Evolutionary conservation across 2,113 vertebrate genomes (phyloP).

Genomic region (Bufo bufo): DNA sequence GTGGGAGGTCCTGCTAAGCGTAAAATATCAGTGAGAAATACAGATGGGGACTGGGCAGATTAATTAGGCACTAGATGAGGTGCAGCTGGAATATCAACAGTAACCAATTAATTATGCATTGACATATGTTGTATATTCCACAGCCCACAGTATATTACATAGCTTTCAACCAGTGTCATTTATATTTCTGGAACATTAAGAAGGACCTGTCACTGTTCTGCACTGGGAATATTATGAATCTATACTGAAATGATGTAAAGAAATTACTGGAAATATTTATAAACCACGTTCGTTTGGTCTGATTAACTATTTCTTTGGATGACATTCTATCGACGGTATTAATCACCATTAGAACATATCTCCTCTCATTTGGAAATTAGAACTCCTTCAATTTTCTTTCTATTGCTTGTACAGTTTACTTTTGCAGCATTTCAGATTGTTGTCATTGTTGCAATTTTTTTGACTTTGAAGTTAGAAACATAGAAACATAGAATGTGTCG

Average conservation of each 20-base stretch:
- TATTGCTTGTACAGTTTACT: too few relatives aligned
- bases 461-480: too few relatives aligned
- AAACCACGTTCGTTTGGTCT: neutral
- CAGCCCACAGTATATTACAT: neutral
- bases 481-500: too few relatives aligned
- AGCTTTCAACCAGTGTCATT: neutral
- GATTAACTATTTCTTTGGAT: neutral
- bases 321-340: neutral
- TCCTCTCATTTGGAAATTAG: too few relatives aligned
- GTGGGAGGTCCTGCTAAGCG: neutral
- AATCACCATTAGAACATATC: neutral
- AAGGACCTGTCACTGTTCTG: neutral
- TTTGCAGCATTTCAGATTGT: too few relatives aligned
- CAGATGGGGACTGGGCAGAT: slow-evolving; percentile 8
- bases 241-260: neutral
- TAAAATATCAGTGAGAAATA: neutral
- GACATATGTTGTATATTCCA: neutral
- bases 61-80: neutral
- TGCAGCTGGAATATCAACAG: slow-evolving; percentile 15
- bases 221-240: neutral
- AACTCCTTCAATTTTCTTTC: too few relatives aligned
- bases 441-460: too few relatives aligned
- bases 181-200: neutral
- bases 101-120: slow-evolving; percentile 13
- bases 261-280: neutral